These are phyloP conservation scores for Eublepharis macularius DNA, from an alignment of 2,113 vertebrate genomes.

Conservation along the genomic window DNA sequence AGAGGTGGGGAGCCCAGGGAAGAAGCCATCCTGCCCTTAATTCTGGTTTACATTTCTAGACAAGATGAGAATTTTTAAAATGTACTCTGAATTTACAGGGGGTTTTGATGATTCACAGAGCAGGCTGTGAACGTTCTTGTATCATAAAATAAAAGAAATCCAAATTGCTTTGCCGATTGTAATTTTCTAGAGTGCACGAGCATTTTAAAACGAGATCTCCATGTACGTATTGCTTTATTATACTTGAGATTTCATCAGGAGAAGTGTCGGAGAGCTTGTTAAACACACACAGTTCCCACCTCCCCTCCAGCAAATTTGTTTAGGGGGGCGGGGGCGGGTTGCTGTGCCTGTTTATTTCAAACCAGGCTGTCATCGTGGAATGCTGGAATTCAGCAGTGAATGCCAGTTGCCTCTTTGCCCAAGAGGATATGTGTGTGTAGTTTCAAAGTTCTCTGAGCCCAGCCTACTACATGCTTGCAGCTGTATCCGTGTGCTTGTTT, in stretches of 20 bases:
- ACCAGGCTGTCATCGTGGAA: too few relatives aligned
- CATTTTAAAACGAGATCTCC: constrained; percentile 25
- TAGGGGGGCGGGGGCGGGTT: too few relatives aligned
- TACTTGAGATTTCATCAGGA: constrained; percentile 27
- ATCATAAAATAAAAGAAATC: constrained; percentile 19
- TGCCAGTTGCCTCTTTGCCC: too few relatives aligned
- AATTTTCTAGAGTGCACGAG: constrained; percentile 30
- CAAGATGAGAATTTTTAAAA: constrained; percentile 44
- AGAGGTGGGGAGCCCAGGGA: neutral
- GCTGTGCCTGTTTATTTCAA: neutral
- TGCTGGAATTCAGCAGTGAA: neutral
- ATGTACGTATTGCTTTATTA: constrained; percentile 38
- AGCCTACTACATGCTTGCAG: too few relatives aligned
- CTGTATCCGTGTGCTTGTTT: too few relatives aligned
- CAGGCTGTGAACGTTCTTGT: neutral
- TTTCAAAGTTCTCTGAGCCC: too few relatives aligned
- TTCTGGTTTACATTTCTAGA: constrained; percentile 1
- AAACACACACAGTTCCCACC: constrained; percentile 12
- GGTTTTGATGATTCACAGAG: constrained; percentile 44
- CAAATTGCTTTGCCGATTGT: constrained; percentile 37
- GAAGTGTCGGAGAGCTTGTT: neutral
- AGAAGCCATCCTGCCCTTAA: rapidly evolving
- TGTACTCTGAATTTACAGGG: constrained; percentile 27
- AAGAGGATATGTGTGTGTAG: neutral
- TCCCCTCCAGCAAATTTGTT: neutral